Conservation (phyloP, 2,113 vertebrate species). For the Cebus imitator region DNA sequence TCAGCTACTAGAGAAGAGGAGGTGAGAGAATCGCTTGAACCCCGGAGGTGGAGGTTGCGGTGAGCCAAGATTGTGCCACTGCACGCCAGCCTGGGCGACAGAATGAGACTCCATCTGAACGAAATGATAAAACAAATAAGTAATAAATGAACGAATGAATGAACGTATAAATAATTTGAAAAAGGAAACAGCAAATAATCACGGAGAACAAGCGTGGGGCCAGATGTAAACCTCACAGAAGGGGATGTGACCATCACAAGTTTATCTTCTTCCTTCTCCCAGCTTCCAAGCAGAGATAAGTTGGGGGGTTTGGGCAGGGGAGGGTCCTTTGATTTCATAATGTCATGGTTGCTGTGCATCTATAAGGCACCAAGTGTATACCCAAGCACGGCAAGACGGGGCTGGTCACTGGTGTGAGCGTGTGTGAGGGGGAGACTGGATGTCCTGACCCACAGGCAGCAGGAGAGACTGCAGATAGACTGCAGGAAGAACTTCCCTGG, state of each 20-base stretch:
- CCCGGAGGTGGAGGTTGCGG: no score
- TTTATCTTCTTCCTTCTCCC: not conserved
- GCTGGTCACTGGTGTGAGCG: rapidly evolving
- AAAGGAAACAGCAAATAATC: not conserved
- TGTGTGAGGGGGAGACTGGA: no score
- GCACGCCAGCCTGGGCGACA: no score
- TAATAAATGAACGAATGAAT: no score
- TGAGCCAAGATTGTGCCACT: no score
- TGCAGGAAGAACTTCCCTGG: not conserved
- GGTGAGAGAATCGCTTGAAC: no score
- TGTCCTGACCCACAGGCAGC: not conserved
- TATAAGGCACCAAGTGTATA: rapidly evolving
- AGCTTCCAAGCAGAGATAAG: not conserved
- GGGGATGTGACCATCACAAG: rapidly evolving
- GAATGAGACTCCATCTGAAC: no score
- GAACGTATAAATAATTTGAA: no score
- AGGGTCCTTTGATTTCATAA: no score
- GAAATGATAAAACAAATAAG: no score
- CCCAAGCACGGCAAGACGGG: rapidly evolving
- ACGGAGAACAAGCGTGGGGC: rapidly evolving
- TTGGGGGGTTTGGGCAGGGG: no score
- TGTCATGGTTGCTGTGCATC: not conserved
- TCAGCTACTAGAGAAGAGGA: no score
- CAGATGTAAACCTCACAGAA: rapidly evolving
- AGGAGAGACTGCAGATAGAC: not conserved